phyloP scores from a whole-genome alignment of 2,113 vertebrate species.

The Thryonomys swinderianus region DNA sequence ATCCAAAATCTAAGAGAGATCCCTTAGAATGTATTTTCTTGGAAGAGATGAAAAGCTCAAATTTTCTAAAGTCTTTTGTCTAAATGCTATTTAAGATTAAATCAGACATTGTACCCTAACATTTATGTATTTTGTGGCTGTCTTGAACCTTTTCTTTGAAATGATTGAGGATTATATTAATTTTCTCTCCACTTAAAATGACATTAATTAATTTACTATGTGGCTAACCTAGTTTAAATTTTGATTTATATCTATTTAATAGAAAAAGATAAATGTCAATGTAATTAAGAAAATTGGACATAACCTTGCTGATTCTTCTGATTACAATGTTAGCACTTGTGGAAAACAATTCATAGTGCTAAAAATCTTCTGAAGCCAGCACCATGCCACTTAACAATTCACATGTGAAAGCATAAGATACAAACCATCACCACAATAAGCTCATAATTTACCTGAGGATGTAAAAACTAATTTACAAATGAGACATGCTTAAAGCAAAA shows the following conservation, averaged over 20 bases:
- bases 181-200: constrained; percentile 39
- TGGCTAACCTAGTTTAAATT: constrained; percentile 49
- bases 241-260: constrained; percentile 22
- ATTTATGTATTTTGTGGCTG: neutral
- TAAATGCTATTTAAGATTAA: neutral
- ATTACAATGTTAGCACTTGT: neutral
- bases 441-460: constrained; percentile 24
- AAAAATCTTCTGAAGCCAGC: neutral
- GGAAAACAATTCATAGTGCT: neutral
- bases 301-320: constrained; percentile 27
- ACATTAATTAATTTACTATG: constrained; percentile 56
- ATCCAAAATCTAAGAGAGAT: neutral
- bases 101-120: neutral
- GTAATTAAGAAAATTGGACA: constrained; percentile 57
- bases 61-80: constrained; percentile 57
- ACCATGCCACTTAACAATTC: neutral
- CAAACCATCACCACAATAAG: neutral
- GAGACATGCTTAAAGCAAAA: neutral
- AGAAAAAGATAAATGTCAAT: constrained; percentile 62
- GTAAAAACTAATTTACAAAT: constrained; percentile 6
- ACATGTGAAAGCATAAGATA: neutral
- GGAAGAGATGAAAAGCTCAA: constrained; percentile 48
- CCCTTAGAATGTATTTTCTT: neutral
- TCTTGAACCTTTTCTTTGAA: constrained; percentile 76
- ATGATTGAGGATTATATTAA: constrained; percentile 43